Conservation (phyloP, 2,888 invertebrate species). For the Monochamus alternatus region DNA sequence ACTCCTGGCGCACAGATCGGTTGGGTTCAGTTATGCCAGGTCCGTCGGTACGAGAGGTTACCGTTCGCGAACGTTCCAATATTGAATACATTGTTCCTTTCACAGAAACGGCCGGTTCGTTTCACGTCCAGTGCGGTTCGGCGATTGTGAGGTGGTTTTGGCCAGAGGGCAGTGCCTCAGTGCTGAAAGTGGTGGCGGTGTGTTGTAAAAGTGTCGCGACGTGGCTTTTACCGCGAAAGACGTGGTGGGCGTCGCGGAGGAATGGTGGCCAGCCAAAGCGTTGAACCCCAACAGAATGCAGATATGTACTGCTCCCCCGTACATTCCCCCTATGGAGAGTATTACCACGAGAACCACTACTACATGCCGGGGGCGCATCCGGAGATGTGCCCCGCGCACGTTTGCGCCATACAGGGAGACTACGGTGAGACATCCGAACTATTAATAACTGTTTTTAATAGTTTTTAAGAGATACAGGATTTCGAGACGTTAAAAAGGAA, state of each 20-base stretch:
- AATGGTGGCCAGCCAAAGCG: slow-evolving; percentile 71
- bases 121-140: slow-evolving; percentile 26
- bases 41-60: slow-evolving; percentile 35
- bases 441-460: slow-evolving; percentile 9
- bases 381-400: slow-evolving; percentile 79
- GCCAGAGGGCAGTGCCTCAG: slow-evolving; percentile 24
- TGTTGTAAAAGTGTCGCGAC: slow-evolving; percentile 64
- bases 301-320: slow-evolving; percentile 70
- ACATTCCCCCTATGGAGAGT: slow-evolving; percentile 73
- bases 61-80: slow-evolving; percentile 28
- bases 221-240: slow-evolving; percentile 60
- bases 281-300: slow-evolving; percentile 68
- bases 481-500: too few relatives aligned
- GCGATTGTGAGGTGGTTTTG: slow-evolving; percentile 36
- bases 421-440: slow-evolving; percentile 75
- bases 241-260: slow-evolving; percentile 61
- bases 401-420: slow-evolving; percentile 83
- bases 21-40: slow-evolving; percentile 49
- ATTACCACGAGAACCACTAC: slow-evolving; percentile 75
- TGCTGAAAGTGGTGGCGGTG: slow-evolving; percentile 44
- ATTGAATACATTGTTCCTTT: slow-evolving; percentile 38
- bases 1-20: slow-evolving; percentile 40
- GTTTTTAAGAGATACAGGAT: too few relatives aligned
- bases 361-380: slow-evolving; percentile 67
- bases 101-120: slow-evolving; percentile 31